phyloP scores from a whole-genome alignment of 2,888 invertebrate genomes.

The Eupithecia inturbata region DNA sequence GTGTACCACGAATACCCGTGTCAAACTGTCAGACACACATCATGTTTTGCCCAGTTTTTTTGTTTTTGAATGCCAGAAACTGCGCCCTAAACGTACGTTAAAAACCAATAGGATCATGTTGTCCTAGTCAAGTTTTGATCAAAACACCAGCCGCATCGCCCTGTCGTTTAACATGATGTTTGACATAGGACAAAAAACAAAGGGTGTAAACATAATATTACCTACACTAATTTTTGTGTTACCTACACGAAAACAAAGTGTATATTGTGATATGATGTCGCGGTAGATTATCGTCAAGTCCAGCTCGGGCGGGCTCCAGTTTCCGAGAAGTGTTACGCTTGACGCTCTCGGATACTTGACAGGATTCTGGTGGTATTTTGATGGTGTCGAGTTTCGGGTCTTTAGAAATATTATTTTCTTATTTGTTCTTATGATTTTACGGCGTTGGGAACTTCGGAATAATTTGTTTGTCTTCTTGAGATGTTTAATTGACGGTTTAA shows the following conservation, averaged over 20 bases:
- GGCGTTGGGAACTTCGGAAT: conserved; percentile 16
- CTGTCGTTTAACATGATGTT: conserved; percentile 66
- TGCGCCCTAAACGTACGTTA: conserved; percentile 60
- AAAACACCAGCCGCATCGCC: conserved; percentile 49
- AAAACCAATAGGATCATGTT: conserved; percentile 36
- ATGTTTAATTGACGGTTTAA: background rate
- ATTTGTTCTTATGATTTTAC: conserved; percentile 29
- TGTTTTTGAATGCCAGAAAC: conserved; percentile 54
- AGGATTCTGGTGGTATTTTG: conserved; percentile 57
- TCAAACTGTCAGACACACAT: conserved; percentile 80
- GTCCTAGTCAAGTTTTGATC: conserved; percentile 41
- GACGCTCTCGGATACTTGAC: conserved; percentile 68
- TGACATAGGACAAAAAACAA: conserved; percentile 70
- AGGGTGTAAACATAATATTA: conserved; percentile 76
- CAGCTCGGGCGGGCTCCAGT: conserved; percentile 63
- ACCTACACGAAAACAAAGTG: conserved; percentile 73
- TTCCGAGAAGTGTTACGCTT: conserved; percentile 80
- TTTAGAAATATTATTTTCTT: conserved; percentile 34
- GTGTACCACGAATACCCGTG: conserved; percentile 75
- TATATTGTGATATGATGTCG: conserved; percentile 80
- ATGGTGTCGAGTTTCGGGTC: conserved; percentile 46
- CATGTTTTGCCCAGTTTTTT: conserved; percentile 72
- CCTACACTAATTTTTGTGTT: conserved; percentile 75
- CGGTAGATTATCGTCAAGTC: conserved; percentile 65
- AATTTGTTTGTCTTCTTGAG: conserved; percentile 21